Evolutionary conservation across 2,113 vertebrate genomes (phyloP).

Genomic region (Cheilinus undulatus): DNA sequence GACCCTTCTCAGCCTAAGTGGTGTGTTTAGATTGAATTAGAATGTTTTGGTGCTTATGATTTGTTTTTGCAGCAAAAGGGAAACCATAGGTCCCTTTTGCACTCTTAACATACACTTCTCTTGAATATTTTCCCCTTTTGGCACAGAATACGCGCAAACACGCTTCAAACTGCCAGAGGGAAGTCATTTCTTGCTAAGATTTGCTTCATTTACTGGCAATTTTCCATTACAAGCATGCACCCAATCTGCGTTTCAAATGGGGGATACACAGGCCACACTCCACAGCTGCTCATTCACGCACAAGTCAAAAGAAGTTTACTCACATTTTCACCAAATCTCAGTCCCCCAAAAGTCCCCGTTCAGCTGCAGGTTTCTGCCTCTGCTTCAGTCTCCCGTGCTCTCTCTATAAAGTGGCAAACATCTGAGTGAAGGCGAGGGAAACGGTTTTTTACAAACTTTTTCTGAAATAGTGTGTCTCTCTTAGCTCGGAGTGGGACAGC

Average conservation of each 20-base stretch:
- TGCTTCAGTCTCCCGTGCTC: conserved; percentile 50
- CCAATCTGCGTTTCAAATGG: conserved; percentile 17
- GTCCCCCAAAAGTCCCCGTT: conserved; percentile 62
- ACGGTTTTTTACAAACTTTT: conserved; percentile 64
- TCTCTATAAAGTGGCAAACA: conserved; percentile 41
- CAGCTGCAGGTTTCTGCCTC: conserved; percentile 43
- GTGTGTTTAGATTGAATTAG: not conserved
- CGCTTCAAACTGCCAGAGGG: not conserved
- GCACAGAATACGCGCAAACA: not conserved
- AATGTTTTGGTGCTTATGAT: not conserved
- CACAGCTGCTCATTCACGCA: conserved; percentile 43
- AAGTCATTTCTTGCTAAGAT: not conserved
- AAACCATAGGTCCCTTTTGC: conserved; percentile 8
- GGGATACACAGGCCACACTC: conserved; percentile 13
- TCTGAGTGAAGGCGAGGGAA: conserved; percentile 53
- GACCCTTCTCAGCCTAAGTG: not conserved
- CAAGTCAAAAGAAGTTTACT: conserved; percentile 77
- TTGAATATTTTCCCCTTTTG: not conserved
- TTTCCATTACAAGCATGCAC: conserved; percentile 24
- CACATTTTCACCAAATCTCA: conserved; percentile 71
- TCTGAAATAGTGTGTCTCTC: conserved; percentile 70
- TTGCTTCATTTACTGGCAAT: conserved; percentile 29
- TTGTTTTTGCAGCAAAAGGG: not conserved
- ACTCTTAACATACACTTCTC: not conserved
- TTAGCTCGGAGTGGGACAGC: conserved; percentile 78